Evolutionary conservation across 2,113 vertebrate species (phyloP).

Genomic region (Tragulus kanchil): DNA sequence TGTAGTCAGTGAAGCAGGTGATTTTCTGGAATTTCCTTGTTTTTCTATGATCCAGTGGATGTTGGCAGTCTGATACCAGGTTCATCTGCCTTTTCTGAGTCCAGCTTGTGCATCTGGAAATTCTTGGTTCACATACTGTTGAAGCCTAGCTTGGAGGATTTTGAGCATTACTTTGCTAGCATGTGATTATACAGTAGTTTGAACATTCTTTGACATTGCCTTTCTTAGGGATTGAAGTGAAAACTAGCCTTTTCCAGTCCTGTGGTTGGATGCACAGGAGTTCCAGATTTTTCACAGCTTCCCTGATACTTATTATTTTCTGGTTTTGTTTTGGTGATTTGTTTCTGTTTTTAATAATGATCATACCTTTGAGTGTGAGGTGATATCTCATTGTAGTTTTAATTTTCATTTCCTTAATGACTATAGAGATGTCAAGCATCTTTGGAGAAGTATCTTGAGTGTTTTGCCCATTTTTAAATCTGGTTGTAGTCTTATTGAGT

Average conservation of each 20-base stretch:
- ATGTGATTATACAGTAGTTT: neutral
- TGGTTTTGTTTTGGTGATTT: neutral
- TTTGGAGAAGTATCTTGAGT: neutral
- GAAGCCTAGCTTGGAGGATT: neutral
- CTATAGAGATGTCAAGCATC: neutral
- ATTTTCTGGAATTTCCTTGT: neutral
- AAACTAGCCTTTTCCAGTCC: neutral
- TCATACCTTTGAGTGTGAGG: neutral
- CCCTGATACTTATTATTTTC: neutral
- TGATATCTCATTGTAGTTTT: neutral
- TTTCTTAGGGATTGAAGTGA: neutral
- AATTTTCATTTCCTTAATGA: neutral
- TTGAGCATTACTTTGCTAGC: neutral
- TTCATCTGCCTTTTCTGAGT: neutral
- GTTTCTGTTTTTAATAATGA: neutral
- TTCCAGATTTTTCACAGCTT: neutral
- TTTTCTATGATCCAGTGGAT: neutral
- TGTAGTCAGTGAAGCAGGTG: neutral
- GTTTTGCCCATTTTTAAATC: neutral
- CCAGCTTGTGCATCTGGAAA: neutral
- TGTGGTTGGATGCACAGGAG: neutral
- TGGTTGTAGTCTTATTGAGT: neutral
- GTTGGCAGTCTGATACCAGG: neutral
- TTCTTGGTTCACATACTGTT: neutral
- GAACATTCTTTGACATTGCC: neutral